Percentiles rank a stretch among this genome's conserved stretches.
Evolutionary conservation across 2,888 invertebrate species (phyloP).

Genomic region (Oithona nana): DNA sequence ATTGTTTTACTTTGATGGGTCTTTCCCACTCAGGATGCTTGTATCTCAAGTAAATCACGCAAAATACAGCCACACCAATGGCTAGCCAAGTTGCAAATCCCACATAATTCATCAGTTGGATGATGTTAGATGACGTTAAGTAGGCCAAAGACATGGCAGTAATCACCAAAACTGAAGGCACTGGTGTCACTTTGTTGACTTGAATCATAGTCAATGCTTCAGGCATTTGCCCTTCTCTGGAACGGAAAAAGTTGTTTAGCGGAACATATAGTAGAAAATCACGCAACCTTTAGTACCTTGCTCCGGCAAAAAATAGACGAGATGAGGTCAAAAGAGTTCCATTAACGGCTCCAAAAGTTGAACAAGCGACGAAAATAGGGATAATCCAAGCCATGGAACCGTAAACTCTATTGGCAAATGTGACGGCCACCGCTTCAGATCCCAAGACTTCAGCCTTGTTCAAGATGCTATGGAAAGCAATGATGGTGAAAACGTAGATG

Average conservation of each 20-base stretch:
- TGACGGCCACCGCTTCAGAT: conserved; percentile 93
- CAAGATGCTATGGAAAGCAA: conserved; percentile 93
- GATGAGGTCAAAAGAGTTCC: conserved; percentile 38
- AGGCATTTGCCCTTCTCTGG: conserved; percentile 85
- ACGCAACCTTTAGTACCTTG: conserved; percentile 30
- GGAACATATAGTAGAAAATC: neutral
- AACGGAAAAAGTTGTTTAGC: conserved; percentile 22
- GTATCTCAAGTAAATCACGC: conserved; percentile 77
- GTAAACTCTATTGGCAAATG: conserved; percentile 76
- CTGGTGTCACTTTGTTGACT: conserved; percentile 62
- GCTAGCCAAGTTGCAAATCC: conserved; percentile 92
- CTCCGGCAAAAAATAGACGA: conserved; percentile 78
- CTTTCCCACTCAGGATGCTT: conserved; percentile 68
- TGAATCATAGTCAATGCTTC: conserved; percentile 90
- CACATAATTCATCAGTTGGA: conserved; percentile 89
- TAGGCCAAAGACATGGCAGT: conserved; percentile 78
- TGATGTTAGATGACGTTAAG: conserved; percentile 78
- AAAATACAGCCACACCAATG: conserved; percentile 84
- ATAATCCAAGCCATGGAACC: conserved; percentile 78
- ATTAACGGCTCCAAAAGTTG: conserved; percentile 91
- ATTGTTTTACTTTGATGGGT: conserved; percentile 58
- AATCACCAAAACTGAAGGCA: conserved; percentile 84
- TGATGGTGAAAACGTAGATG: conserved; percentile 83
- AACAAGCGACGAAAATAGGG: conserved; percentile 86
- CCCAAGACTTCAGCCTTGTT: conserved; percentile 74